Percentiles rank a stretch among this genome's conserved stretches.
Conservation (phyloP, 2,888 invertebrate species). For the Beris chalybata region DNA sequence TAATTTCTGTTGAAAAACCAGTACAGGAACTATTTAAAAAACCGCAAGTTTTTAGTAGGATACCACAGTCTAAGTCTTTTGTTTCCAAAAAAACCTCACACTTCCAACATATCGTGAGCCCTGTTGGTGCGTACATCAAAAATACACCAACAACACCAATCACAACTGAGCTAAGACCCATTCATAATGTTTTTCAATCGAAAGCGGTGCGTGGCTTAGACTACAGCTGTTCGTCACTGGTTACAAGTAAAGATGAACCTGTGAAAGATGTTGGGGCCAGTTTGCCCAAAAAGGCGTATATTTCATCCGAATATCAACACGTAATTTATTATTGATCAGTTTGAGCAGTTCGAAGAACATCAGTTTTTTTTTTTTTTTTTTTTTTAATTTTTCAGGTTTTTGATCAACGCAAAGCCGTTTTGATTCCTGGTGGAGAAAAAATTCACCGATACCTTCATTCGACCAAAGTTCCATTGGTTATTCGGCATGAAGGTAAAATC, state of each 20-base stretch:
- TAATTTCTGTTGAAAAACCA: slow-evolving; percentile 40
- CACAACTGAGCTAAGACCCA: slow-evolving; percentile 47
- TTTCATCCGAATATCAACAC: slow-evolving; percentile 50
- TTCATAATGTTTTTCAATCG: slow-evolving; percentile 34
- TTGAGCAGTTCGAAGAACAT: neutral
- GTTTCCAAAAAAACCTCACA: slow-evolving; percentile 38
- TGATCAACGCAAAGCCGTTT: slow-evolving; percentile 51
- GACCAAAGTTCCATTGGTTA: slow-evolving; percentile 49
- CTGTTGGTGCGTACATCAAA: slow-evolving; percentile 55
- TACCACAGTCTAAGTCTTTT: slow-evolving; percentile 33
- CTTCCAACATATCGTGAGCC: slow-evolving; percentile 54
- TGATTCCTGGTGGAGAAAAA: slow-evolving; percentile 52
- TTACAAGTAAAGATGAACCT: neutral
- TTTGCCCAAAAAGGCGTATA: slow-evolving; percentile 53
- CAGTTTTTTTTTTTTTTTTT: slow-evolving; percentile 2
- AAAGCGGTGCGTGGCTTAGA: slow-evolving; percentile 44
- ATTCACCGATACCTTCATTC: slow-evolving; percentile 51
- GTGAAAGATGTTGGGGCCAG: slow-evolving; percentile 25
- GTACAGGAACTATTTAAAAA: slow-evolving; percentile 45
- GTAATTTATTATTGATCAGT: slow-evolving; percentile 43
- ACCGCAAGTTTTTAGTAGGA: slow-evolving; percentile 35
- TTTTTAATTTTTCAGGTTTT: slow-evolving; percentile 44
- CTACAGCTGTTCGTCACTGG: neutral
- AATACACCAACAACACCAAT: slow-evolving; percentile 53
- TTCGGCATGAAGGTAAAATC: slow-evolving; percentile 53